Conservation (phyloP, 2,797 vertebrate species). For the Ispidina lecontei region DNA sequence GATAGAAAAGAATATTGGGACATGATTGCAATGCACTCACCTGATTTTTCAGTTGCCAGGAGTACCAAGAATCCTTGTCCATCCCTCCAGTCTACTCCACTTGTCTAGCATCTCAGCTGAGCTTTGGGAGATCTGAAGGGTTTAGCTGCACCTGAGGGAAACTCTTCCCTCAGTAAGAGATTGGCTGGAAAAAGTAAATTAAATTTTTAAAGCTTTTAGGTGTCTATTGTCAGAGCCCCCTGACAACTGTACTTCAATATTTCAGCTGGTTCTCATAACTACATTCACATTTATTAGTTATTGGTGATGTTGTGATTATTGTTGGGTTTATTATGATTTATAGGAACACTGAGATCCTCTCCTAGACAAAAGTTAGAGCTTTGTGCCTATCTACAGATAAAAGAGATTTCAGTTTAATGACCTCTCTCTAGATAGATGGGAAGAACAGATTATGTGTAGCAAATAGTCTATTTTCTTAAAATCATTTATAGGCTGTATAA, state of each 20-base stretch:
- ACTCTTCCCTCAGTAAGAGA: background rate
- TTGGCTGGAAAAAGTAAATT: background rate
- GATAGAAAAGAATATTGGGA: background rate
- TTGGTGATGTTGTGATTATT: background rate
- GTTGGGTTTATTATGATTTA: background rate
- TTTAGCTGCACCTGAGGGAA: background rate
- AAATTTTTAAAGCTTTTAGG: background rate
- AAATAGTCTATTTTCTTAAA: constrained; percentile 3
- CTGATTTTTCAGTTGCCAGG: background rate
- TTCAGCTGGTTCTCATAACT: background rate
- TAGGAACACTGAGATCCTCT: background rate
- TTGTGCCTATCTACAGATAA: background rate
- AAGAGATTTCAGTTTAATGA: background rate
- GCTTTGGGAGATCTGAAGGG: background rate
- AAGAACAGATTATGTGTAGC: background rate
- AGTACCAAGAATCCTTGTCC: background rate
- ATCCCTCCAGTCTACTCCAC: background rate
- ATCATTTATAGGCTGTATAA: background rate
- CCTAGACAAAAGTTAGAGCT: background rate
- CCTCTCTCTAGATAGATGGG: background rate
- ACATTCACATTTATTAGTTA: background rate
- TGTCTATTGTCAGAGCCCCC: background rate
- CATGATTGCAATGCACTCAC: background rate
- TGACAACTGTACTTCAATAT: background rate
- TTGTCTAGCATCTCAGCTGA: background rate